A percentile compares a stretch with the other conserved stretches of the same genome.
phyloP scores from a whole-genome alignment of 2,888 invertebrate species.

The Cosmia trapezina region DNA sequence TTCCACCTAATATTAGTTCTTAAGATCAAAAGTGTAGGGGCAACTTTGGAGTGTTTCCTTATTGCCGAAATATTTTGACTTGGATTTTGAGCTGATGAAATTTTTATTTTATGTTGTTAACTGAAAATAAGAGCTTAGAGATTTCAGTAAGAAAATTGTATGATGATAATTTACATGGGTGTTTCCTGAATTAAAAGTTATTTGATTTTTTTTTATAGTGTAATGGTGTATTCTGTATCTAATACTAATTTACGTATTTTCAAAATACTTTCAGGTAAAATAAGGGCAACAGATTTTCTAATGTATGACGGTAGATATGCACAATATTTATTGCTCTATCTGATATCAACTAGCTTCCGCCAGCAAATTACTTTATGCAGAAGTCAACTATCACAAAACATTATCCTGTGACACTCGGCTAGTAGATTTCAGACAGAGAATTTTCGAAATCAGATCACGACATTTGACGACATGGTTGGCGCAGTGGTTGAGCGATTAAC shows the following conservation, averaged over 20 bases:
- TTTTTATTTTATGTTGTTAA: neutral
- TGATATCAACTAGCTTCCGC: no score
- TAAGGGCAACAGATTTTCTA: no score
- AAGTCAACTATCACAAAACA: neutral
- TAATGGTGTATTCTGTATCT: neutral
- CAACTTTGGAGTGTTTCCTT: constrained; percentile 53
- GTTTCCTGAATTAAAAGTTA: no score
- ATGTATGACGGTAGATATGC: no score
- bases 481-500: no score
- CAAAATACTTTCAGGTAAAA: no score
- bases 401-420: no score
- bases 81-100: constrained; percentile 4
- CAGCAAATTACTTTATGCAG: no score
- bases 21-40: constrained; percentile 42
- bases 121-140: neutral
- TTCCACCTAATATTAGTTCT: constrained; percentile 57
- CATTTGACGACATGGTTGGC: no score
- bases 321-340: no score
- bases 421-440: neutral
- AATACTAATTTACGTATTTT: neutral
- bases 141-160: neutral
- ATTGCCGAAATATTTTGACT: constrained; percentile 38
- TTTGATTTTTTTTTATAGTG: neutral
- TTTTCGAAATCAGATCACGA: neutral
- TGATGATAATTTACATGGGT: neutral